Evolutionary conservation across 2,113 vertebrate species (phyloP).

Genomic region (Myrmecobius fasciatus): DNA sequence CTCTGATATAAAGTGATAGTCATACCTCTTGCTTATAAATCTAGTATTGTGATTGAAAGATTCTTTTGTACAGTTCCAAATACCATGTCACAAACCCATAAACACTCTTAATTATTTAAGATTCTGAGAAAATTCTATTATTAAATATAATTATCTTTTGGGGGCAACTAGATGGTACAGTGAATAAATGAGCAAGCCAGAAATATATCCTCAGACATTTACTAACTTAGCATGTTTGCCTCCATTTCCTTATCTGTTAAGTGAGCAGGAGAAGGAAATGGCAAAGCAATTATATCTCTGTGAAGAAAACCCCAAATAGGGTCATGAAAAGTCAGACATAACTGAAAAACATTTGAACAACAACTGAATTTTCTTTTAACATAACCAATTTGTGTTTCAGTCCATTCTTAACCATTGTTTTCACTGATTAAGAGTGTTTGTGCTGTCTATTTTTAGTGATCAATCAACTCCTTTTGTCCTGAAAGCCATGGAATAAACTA

Average conservation of each 20-base stretch:
- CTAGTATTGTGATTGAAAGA: neutral
- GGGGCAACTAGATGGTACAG: neutral
- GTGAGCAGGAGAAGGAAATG: neutral
- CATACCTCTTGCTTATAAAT: neutral
- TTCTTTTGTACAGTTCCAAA: conserved; percentile 55
- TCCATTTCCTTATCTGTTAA: neutral
- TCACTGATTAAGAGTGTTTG: conserved; percentile 44
- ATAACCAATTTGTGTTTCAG: conserved; percentile 61
- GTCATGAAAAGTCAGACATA: neutral
- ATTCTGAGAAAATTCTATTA: conserved; percentile 50
- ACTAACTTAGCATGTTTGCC: neutral
- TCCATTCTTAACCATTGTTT: conserved; percentile 48
- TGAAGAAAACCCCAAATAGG: neutral
- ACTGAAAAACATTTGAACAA: neutral
- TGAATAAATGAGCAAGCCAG: too few relatives aligned
- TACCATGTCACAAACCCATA: conserved; percentile 43
- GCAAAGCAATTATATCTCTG: neutral
- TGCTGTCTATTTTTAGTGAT: conserved; percentile 68
- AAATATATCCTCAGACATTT: neutral
- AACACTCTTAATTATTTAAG: conserved; percentile 62
- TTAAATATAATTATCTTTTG: neutral
- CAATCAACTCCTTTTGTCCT: conserved; percentile 43
- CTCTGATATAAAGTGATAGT: neutral
- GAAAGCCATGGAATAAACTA: conserved; percentile 42
- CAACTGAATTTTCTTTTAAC: conserved; percentile 59